Percentiles rank a stretch among this genome's conserved stretches.
Conservation (phyloP, 2,113 vertebrate genomes). For the Ahaetulla prasina region DNA sequence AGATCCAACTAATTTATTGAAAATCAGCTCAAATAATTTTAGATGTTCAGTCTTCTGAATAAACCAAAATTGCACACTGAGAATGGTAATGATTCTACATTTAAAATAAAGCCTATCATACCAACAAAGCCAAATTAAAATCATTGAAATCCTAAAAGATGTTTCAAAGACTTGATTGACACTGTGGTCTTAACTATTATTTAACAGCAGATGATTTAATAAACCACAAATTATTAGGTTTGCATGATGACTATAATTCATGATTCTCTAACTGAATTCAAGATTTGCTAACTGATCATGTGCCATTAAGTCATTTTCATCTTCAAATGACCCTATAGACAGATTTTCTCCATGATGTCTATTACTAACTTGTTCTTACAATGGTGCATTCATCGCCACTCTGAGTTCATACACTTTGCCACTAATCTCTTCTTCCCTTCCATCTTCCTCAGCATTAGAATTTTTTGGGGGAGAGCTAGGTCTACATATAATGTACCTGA, state of each 20-base stretch:
- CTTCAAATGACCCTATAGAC: background rate
- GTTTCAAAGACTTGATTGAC: background rate
- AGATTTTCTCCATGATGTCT: background rate
- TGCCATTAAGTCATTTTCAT: background rate
- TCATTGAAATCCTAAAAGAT: background rate
- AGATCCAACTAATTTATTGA: background rate
- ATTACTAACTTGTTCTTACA: background rate
- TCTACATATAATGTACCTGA: background rate
- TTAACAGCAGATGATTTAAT: background rate
- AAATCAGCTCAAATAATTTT: background rate
- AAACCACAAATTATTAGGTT: background rate
- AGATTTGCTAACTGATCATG: background rate
- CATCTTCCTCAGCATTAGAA: background rate
- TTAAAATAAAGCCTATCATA: background rate
- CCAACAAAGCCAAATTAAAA: background rate
- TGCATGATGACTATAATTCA: background rate
- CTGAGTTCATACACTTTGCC: background rate
- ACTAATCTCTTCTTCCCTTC: background rate
- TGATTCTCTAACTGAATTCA: background rate
- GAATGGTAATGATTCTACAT: background rate
- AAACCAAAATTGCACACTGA: background rate
- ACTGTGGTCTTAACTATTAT: background rate
- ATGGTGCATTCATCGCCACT: background rate
- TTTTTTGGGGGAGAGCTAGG: background rate
- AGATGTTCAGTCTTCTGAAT: background rate